Percentiles rank a stretch among this genome's conserved stretches.
Conservation (phyloP, 2,113 vertebrate genomes). For the Panthera uncia region DNA sequence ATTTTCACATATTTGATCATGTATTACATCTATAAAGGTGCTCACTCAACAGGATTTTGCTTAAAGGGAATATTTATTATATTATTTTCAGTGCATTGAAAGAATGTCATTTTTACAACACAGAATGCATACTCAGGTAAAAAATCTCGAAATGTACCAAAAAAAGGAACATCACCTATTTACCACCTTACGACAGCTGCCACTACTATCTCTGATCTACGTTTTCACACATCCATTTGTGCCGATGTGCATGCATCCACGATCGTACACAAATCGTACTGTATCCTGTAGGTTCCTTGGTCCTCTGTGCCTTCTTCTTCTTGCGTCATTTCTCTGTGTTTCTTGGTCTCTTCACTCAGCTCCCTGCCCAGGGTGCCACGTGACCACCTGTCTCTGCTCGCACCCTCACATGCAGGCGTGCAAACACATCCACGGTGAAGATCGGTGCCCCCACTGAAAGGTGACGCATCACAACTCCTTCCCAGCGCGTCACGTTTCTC, state of each 20-base stretch:
- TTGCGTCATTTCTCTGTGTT: fast-evolving
- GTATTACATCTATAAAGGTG: not conserved
- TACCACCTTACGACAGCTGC: no score
- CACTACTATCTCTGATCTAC: fast-evolving
- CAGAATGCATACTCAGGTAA: not conserved
- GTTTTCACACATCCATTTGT: fast-evolving
- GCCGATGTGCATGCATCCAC: fast-evolving
- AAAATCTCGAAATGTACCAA: not conserved
- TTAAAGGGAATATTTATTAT: not conserved
- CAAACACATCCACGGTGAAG: not conserved
- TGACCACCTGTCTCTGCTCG: not conserved
- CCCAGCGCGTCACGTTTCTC: not conserved
- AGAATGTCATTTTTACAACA: not conserved
- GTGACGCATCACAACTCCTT: fast-evolving
- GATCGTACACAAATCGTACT: fast-evolving
- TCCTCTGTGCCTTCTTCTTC: not conserved
- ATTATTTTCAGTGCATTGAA: not conserved
- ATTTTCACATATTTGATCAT: not conserved
- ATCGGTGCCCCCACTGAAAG: fast-evolving
- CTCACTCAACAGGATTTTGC: not conserved
- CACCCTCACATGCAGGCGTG: fast-evolving
- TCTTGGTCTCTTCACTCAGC: not conserved
- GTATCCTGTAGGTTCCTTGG: fast-evolving
- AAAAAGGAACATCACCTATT: not conserved
- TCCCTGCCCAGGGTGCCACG: fast-evolving